phyloP scores from a whole-genome alignment of 2,888 invertebrate genomes.

The Dynastes tityus region DNA sequence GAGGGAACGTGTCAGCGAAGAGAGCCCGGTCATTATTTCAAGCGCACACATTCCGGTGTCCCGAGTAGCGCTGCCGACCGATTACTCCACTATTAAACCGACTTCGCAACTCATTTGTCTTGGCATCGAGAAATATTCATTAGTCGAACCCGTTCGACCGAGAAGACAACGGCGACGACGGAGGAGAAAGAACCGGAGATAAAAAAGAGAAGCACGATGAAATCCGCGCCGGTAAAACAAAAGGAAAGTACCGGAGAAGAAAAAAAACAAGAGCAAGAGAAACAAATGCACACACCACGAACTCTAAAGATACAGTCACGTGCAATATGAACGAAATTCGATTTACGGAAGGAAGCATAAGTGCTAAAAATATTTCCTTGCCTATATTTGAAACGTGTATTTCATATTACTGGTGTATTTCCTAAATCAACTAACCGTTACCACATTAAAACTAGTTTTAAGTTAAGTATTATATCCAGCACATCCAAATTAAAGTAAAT shows the following conservation, averaged over 20 bases:
- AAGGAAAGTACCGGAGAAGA: slow-evolving; percentile 28
- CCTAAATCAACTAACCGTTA: no score
- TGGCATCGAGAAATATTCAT: slow-evolving; percentile 64
- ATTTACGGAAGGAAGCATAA: no score
- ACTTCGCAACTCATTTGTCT: slow-evolving; percentile 63
- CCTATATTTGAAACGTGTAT: no score
- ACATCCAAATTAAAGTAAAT: no score
- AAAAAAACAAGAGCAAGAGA: slow-evolving; percentile 50
- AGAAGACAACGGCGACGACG: slow-evolving; percentile 40
- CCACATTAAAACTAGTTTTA: no score
- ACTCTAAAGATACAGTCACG: slow-evolving; percentile 2
- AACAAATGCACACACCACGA: slow-evolving; percentile 28
- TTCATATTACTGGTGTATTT: no score
- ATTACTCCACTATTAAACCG: slow-evolving; percentile 59
- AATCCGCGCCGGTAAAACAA: slow-evolving; percentile 30
- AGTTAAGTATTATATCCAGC: no score
- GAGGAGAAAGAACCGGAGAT: slow-evolving; percentile 12
- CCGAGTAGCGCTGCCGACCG: slow-evolving; percentile 54
- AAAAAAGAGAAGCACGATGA: slow-evolving; percentile 33
- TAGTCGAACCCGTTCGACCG: slow-evolving; percentile 59
- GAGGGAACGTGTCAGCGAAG: slow-evolving; percentile 57
- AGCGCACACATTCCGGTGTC: slow-evolving; percentile 58
- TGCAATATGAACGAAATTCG: not conserved
- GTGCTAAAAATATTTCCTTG: no score
- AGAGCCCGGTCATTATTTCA: slow-evolving; percentile 59